Percentiles rank a stretch among this genome's conserved stretches.
Conservation (phyloP, 2,113 vertebrate genomes). For the Callospermophilus lateralis region DNA sequence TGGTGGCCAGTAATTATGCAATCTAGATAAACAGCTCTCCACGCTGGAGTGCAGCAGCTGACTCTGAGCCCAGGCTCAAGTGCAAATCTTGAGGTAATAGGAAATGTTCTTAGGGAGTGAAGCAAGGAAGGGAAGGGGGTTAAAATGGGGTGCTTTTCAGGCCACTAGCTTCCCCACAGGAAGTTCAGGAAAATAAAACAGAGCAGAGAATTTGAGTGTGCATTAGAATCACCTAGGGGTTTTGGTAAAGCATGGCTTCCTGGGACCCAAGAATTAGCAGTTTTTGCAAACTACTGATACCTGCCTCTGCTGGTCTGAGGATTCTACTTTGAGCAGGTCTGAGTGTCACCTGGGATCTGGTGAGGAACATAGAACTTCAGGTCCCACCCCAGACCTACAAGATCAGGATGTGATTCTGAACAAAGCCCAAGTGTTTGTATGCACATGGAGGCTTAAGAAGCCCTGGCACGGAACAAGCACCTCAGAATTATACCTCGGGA, state of each 20-base stretch:
- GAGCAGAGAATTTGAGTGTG: too few relatives aligned
- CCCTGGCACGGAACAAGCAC: background rate
- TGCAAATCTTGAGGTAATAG: background rate
- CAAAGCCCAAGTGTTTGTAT: background rate
- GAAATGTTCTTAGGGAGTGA: background rate
- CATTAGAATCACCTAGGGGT: background rate
- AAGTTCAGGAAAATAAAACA: background rate
- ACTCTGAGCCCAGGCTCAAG: background rate
- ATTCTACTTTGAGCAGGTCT: background rate
- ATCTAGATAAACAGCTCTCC: too few relatives aligned
- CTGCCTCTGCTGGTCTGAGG: background rate
- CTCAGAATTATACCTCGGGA: background rate
- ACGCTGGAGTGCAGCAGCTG: background rate
- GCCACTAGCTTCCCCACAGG: background rate
- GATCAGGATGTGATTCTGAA: background rate
- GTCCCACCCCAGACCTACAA: background rate
- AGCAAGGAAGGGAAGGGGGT: background rate
- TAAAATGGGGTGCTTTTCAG: background rate
- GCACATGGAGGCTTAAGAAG: background rate
- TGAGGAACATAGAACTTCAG: background rate
- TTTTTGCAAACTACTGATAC: background rate
- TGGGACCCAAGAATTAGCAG: background rate
- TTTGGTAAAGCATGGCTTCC: background rate
- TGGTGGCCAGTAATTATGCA: background rate
- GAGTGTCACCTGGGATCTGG: background rate